These are phyloP conservation scores for Heterochromis multidens DNA, from an alignment of 2,113 vertebrate species.

Conservation along the genomic window DNA sequence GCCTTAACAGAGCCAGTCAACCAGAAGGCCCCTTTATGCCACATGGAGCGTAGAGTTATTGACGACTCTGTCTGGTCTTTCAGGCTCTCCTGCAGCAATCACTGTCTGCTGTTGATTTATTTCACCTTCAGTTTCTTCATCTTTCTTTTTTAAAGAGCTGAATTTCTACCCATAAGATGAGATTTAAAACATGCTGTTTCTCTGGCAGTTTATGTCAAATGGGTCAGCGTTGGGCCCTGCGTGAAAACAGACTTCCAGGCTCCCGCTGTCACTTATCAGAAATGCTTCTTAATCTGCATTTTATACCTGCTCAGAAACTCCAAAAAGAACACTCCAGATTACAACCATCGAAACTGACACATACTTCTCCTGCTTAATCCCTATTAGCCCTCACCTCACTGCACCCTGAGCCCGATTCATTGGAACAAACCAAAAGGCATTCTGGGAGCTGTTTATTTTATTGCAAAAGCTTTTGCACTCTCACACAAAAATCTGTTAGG, in stretches of 20 bases:
- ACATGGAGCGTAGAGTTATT: slow-evolving; percentile 21
- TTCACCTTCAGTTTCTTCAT: not conserved
- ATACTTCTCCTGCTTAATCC: slow-evolving; percentile 67
- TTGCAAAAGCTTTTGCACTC: not conserved
- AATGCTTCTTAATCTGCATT: slow-evolving; percentile 39
- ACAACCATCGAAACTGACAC: slow-evolving; percentile 62
- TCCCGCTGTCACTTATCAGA: slow-evolving; percentile 25
- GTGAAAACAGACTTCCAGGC: slow-evolving; percentile 38
- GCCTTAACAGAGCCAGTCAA: slow-evolving; percentile 50
- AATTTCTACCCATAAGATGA: not conserved
- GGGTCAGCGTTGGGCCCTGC: not conserved
- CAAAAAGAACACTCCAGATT: slow-evolving; percentile 54
- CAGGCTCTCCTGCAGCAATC: not conserved
- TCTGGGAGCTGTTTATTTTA: slow-evolving; percentile 51
- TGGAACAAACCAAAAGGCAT: slow-evolving; percentile 39
- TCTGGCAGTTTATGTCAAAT: not conserved
- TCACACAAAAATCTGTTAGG: not conserved
- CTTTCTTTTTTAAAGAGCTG: not conserved
- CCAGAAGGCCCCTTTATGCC: slow-evolving; percentile 59
- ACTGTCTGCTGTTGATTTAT: not conserved
- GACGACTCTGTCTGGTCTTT: slow-evolving; percentile 3
- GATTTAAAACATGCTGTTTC: not conserved
- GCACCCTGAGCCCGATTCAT: slow-evolving; percentile 42
- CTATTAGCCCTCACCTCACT: slow-evolving; percentile 61
- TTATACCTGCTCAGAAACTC: slow-evolving; percentile 42